phyloP scores from a whole-genome alignment of 2,797 vertebrate species.

The Melanogrammus aeglefinus region DNA sequence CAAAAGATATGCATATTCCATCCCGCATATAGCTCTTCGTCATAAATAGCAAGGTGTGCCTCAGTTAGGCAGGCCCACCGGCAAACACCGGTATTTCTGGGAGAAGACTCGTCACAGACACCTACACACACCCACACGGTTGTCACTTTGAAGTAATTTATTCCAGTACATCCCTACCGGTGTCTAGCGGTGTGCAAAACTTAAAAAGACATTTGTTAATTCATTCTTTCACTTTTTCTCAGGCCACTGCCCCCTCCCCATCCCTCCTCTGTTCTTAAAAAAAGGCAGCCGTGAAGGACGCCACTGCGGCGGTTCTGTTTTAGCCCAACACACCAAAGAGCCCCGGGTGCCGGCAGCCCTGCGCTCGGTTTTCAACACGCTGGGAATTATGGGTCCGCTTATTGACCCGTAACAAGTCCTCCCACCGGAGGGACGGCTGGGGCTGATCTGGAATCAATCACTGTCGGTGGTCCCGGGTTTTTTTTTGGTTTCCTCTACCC shows the following conservation, averaged over 20 bases:
- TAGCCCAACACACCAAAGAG: background rate
- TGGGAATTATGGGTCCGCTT: background rate
- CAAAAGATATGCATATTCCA: background rate
- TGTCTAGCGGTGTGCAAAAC: background rate
- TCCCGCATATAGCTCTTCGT: background rate
- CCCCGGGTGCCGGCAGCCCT: background rate
- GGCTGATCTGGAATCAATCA: slow-evolving; percentile 6
- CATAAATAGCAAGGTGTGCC: background rate
- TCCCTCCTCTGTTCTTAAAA: background rate
- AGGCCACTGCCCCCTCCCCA: background rate
- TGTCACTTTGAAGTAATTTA: background rate
- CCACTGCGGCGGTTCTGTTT: background rate
- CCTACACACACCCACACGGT: background rate
- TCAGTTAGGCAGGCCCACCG: background rate
- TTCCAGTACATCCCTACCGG: background rate
- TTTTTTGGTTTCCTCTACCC: background rate
- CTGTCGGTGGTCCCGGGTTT: background rate
- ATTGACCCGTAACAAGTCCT: slow-evolving; percentile 1
- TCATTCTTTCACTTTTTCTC: background rate
- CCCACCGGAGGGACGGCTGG: background rate
- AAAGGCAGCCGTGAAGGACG: background rate
- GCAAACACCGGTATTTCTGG: background rate
- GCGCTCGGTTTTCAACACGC: background rate
- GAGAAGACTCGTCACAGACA: background rate
- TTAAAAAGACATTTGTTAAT: background rate